phyloP scores from a whole-genome alignment of 92 coral and sea anemone species.

The Heteractis magnifica region DNA sequence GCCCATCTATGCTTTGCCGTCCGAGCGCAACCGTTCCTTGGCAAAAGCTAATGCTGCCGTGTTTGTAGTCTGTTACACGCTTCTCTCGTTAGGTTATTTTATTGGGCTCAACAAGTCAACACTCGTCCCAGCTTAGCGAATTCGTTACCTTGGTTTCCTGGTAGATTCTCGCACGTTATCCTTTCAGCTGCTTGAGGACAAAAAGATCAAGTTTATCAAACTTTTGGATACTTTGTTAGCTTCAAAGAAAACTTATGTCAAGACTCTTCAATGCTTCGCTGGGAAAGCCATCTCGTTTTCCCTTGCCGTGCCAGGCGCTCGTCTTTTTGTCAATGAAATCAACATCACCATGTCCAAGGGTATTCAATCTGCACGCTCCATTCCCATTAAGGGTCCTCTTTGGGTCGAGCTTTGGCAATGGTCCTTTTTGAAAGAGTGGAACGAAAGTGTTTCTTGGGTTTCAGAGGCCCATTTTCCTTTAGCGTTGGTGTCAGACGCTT shows the following conservation, averaged over 20 bases:
- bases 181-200: conserved; percentile 31
- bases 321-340: conserved; percentile 29
- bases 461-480: conserved; percentile 30
- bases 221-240: conserved; percentile 10
- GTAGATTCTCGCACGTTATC: conserved; percentile 46
- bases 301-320: conserved; percentile 31
- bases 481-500: conserved; percentile 34
- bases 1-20: conserved; percentile 11
- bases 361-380: conserved; percentile 8
- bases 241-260: conserved; percentile 19
- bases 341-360: conserved; percentile 22
- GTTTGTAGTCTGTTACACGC: conserved; percentile 41
- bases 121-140: conserved; percentile 36
- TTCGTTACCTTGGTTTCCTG: conserved; percentile 43
- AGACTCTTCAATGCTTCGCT: conserved; percentile 35
- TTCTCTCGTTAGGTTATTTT: conserved; percentile 38
- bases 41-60: conserved; percentile 23
- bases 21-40: not conserved
- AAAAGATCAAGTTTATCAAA: conserved; percentile 46
- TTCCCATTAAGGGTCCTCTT: conserved; percentile 19
- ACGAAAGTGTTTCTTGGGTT: conserved; percentile 45
- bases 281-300: conserved; percentile 25
- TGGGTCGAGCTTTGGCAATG: conserved; percentile 43
- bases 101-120: conserved; percentile 36
- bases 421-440: conserved; percentile 51